Base-by-base conservation (phyloP, 2,888 invertebrate genomes). In the Diarsia dahlii region DNA sequence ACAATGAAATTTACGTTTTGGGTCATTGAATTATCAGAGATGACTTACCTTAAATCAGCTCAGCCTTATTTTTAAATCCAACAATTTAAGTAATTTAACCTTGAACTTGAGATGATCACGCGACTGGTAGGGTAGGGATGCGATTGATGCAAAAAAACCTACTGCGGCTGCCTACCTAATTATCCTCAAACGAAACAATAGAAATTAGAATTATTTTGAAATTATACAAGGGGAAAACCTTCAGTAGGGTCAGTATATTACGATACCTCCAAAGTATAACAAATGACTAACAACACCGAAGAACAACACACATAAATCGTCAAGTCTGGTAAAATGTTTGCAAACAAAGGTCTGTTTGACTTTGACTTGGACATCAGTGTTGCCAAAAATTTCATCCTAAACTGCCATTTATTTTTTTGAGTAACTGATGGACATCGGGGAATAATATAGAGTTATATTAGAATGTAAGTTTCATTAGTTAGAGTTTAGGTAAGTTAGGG, bases 81-180 rank as follows among this genome's bases (percentile, higher is more conserved):
- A 74, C 15, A 65, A 73, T n/a, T 13, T 45, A 45, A 15, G 63
- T 9, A 58, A 58, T 63, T 60, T 84, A 88, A 89, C 93, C 93
- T 93, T 93, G 93, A 92, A 91, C 92, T 92, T 92, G 92, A 71
- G 80, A 88, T 83, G 88, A 90, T 88, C 90, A 89, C 87, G 86
- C 80, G 84, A 80, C 76, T 78, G 75, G 39, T 64, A 39, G 54
- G 75, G 39, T 64, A 39, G 54, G 63, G 45, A 81, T 81, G 74
- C 39, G 62, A 45, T 63, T 45, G 63, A 58, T 50, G 67, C 71
- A 39, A 50, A 67, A 74, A 50, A 66, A 50, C 60, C n/a, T n/a
- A 72, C 62, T 60, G 48, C n/a, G 23, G 46, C 9, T n/a, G 45
- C 23, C 18, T 54, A 8, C 54, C 13, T 20, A 45, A 3, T 48